Conservation (phyloP, 2,797 vertebrate species). For the Esox masquinongy region DNA sequence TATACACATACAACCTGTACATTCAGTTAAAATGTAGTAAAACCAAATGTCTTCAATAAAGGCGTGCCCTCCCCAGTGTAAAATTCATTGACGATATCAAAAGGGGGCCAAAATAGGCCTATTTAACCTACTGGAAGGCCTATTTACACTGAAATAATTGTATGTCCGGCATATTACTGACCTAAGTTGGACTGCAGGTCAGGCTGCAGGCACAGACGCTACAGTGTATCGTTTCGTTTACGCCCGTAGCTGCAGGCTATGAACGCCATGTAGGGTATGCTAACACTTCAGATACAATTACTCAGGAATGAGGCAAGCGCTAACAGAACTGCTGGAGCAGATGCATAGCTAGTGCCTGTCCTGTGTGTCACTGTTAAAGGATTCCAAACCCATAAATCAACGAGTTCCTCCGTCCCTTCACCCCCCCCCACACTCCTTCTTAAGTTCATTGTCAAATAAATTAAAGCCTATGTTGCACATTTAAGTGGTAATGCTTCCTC, state of each 20-base stretch:
- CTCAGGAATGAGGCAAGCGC: conserved; percentile 58
- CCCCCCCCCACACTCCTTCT: neutral
- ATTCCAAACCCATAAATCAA: conserved; percentile 9
- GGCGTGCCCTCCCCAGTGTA: neutral
- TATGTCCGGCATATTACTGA: neutral
- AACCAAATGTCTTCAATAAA: no score
- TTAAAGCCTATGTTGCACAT: conserved; percentile 22
- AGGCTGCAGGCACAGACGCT: neutral
- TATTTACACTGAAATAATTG: neutral
- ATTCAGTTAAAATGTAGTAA: no score
- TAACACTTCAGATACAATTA: conserved; percentile 43
- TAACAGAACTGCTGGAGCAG: conserved; percentile 39
- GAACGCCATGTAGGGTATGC: conserved; percentile 11
- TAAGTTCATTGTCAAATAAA: conserved; percentile 24
- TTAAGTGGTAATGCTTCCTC: conserved; percentile 33
- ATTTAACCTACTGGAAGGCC: neutral
- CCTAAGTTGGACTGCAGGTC: neutral
- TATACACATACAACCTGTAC: no score
- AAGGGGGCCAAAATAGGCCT: neutral
- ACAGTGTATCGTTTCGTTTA: neutral
- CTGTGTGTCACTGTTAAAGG: neutral
- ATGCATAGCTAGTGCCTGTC: neutral
- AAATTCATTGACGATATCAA: neutral
- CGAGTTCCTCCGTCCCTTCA: conserved; percentile 4
- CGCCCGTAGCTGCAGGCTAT: conserved; percentile 29